Evolutionary conservation across 2,888 invertebrate genomes (phyloP).

Genomic region (Oligia latruncula): DNA sequence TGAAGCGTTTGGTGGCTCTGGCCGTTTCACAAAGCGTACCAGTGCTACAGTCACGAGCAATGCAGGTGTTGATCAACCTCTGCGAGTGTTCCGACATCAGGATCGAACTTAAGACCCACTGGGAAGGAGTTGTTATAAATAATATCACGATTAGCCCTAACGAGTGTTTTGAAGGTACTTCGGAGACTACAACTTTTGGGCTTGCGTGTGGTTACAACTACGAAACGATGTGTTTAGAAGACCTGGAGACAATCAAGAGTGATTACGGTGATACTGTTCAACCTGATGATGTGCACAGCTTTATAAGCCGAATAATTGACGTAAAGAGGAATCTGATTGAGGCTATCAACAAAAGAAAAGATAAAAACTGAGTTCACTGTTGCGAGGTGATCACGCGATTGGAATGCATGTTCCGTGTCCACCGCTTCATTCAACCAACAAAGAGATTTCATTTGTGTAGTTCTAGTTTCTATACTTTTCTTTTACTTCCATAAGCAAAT

Average conservation of each 20-base stretch:
- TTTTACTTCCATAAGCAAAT: neutral
- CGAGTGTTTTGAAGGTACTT: constrained; percentile 83
- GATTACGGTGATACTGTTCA: constrained; percentile 78
- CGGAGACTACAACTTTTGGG: constrained; percentile 77
- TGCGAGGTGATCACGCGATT: neutral
- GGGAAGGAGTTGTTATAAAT: constrained; percentile 71
- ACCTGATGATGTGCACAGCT: constrained; percentile 82
- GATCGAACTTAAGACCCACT: constrained; percentile 75
- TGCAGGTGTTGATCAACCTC: constrained; percentile 84
- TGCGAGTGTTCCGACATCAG: constrained; percentile 85
- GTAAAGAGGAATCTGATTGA: constrained; percentile 75
- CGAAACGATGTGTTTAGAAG: constrained; percentile 82
- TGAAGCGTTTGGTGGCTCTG: constrained; percentile 74
- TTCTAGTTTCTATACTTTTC: constrained; percentile 9
- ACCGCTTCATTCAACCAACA: neutral
- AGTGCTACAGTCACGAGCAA: constrained; percentile 76
- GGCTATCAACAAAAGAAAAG: constrained; percentile 69
- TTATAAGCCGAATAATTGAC: constrained; percentile 71
- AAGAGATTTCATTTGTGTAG: neutral
- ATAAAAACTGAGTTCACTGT: constrained; percentile 16
- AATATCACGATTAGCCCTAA: constrained; percentile 75
- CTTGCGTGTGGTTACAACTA: constrained; percentile 82
- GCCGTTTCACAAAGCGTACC: constrained; percentile 75
- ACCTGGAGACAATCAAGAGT: constrained; percentile 79
- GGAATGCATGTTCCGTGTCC: neutral